Conservation (phyloP, 2,888 invertebrate species). For the Dioctria linearis region DNA sequence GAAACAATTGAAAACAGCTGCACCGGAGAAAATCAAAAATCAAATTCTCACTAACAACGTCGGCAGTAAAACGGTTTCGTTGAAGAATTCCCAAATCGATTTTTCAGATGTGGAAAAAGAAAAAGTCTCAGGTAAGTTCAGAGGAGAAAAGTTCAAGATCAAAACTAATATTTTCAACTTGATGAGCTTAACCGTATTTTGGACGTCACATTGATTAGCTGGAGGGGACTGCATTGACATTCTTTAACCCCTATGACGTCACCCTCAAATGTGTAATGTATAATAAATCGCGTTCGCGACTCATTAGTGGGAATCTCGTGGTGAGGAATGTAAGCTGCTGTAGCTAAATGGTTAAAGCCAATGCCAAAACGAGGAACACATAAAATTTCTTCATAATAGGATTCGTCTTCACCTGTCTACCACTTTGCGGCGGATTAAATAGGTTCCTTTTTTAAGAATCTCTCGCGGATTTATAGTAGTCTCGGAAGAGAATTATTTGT, state of each 20-base stretch:
- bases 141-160: slow-evolving; percentile 18
- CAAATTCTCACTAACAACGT: not conserved
- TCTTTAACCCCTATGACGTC: slow-evolving; percentile 57
- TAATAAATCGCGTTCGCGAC: slow-evolving; percentile 51
- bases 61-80: slow-evolving; percentile 23
- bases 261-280: slow-evolving; percentile 57
- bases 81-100: slow-evolving; percentile 72
- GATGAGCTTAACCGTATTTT: slow-evolving; percentile 56
- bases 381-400: slow-evolving; percentile 7
- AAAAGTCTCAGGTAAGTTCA: slow-evolving; percentile 73
- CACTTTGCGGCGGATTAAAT: not conserved
- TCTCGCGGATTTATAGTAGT: not conserved
- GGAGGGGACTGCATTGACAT: slow-evolving; percentile 55
- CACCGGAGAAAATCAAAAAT: not conserved
- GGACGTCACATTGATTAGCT: slow-evolving; percentile 51
- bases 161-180: slow-evolving; percentile 35
- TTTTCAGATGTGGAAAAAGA: slow-evolving; percentile 82
- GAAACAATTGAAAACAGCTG: slow-evolving; percentile 63
- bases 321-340: slow-evolving; percentile 37
- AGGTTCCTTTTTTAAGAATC: not conserved
- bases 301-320: slow-evolving; percentile 55
- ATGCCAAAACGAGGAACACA: slow-evolving; percentile 10
- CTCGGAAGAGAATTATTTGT: not conserved
- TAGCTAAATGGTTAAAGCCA: slow-evolving; percentile 1
- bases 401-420: not conserved